A percentile compares a stretch with the other conserved stretches of the same genome.
Evolutionary conservation across 2,888 invertebrate genomes (phyloP).

Genomic region (Cybosia mesomella): DNA sequence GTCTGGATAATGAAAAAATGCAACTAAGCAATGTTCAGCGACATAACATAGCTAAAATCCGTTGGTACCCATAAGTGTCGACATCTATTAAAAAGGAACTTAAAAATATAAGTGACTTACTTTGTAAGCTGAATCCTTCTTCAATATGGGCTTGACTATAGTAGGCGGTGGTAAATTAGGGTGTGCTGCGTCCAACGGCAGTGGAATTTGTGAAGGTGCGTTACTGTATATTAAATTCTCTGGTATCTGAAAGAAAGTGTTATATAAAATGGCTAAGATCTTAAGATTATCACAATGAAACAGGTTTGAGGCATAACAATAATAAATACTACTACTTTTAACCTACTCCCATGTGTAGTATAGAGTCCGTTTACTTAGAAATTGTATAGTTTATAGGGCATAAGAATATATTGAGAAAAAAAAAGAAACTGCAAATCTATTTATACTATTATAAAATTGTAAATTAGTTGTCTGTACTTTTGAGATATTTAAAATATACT

Average conservation of each 20-base stretch:
- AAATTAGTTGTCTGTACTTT: too few species aligned
- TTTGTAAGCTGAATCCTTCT: slow-evolving; percentile 89
- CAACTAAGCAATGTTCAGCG: too few species aligned
- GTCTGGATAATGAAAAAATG: not conserved
- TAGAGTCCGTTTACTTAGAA: too few species aligned
- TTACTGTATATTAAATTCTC: slow-evolving; percentile 80
- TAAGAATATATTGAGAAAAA: too few species aligned
- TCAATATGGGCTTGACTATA: slow-evolving; percentile 90
- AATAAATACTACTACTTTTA: too few species aligned
- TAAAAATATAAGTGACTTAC: slow-evolving; percentile 58
- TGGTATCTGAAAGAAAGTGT: slow-evolving; percentile 74
- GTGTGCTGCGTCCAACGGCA: slow-evolving; percentile 80
- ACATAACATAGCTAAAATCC: too few species aligned
- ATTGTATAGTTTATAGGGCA: too few species aligned
- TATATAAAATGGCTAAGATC: not conserved
- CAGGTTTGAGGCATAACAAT: not conserved
- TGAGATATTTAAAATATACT: too few species aligned
- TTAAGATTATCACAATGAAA: not conserved
- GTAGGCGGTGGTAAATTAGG: slow-evolving; percentile 61
- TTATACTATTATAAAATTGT: too few species aligned
- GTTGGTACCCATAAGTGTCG: too few species aligned
- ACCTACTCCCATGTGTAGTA: too few species aligned
- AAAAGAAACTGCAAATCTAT: not conserved
- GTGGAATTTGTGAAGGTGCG: slow-evolving; percentile 86
- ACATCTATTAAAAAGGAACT: too few species aligned